Percentiles rank a stretch among this genome's conserved stretches.
These are phyloP conservation scores for Homarus americanus DNA, from an alignment of 1,140 invertebrate species.

Conservation along the genomic window DNA sequence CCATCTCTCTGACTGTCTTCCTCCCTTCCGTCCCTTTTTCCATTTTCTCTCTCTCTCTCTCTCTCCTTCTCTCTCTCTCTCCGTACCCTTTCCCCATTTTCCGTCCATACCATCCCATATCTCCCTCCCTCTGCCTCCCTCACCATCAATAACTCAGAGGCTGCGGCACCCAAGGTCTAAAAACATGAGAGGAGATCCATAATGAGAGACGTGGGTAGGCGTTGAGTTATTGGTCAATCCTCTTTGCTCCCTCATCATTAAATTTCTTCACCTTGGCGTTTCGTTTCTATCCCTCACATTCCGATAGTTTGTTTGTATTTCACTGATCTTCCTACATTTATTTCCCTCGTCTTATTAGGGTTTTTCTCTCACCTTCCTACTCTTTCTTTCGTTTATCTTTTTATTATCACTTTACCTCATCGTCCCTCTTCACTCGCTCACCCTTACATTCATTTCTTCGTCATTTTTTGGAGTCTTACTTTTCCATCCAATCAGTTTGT, in stretches of 20 bases:
- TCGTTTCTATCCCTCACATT: not conserved
- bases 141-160: not conserved
- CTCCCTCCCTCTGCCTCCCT: conserved; percentile 15
- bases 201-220: not conserved
- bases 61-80: too few relatives aligned
- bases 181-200: not conserved
- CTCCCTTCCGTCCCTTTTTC: too few relatives aligned
- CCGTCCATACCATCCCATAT: too few relatives aligned
- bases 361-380: not conserved
- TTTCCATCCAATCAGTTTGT: too few relatives aligned
- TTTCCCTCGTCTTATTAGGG: not conserved
- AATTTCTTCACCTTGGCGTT: not conserved
- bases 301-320: not conserved
- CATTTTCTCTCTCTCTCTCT: too few relatives aligned
- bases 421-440: too few relatives aligned
- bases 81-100: too few relatives aligned
- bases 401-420: too few relatives aligned
- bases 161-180: not conserved
- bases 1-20: too few relatives aligned
- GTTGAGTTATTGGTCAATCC: not conserved
- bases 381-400: not conserved
- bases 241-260: not conserved
- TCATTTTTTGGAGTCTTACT: not conserved
- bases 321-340: not conserved
- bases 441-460: not conserved